phyloP scores from a whole-genome alignment of 2,888 invertebrate species.

The Mythimna lalbum region DNA sequence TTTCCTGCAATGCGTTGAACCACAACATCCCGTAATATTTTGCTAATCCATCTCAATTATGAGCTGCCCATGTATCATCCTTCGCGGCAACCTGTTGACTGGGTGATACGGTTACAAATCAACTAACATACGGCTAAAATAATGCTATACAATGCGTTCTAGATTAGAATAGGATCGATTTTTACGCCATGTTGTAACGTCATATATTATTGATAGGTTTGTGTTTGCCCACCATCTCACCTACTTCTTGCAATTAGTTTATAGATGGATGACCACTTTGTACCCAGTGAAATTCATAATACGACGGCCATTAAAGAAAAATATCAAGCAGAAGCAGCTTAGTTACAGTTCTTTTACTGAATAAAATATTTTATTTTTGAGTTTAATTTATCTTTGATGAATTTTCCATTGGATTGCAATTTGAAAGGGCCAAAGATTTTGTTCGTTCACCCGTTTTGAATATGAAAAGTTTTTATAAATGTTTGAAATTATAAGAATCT shows the following conservation, averaged over 20 bases:
- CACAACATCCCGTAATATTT: not conserved
- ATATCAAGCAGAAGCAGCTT: constrained; percentile 12
- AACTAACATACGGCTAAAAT: not conserved
- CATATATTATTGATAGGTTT: too few relatives aligned
- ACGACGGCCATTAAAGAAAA: not conserved
- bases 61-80: constrained; percentile 9
- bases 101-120: not conserved
- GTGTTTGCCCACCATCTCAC: too few relatives aligned
- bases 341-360: not conserved
- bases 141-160: too few relatives aligned
- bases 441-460: constrained; percentile 19
- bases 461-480: constrained; percentile 10
- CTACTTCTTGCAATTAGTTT: not conserved
- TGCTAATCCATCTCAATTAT: constrained; percentile 36
- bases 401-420: constrained; percentile 16
- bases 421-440: constrained; percentile 15
- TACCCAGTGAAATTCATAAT: not conserved
- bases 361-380: constrained; percentile 3
- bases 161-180: too few relatives aligned
- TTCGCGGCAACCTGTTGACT: constrained; percentile 18
- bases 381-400: constrained; percentile 6
- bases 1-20: not conserved
- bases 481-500: constrained; percentile 5
- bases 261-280: not conserved
- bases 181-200: too few relatives aligned